Percentiles rank a stretch among this genome's conserved stretches.
These are phyloP conservation scores for Eulimnadia texana DNA, from an alignment of 1,140 invertebrate genomes.

Conservation along the genomic window DNA sequence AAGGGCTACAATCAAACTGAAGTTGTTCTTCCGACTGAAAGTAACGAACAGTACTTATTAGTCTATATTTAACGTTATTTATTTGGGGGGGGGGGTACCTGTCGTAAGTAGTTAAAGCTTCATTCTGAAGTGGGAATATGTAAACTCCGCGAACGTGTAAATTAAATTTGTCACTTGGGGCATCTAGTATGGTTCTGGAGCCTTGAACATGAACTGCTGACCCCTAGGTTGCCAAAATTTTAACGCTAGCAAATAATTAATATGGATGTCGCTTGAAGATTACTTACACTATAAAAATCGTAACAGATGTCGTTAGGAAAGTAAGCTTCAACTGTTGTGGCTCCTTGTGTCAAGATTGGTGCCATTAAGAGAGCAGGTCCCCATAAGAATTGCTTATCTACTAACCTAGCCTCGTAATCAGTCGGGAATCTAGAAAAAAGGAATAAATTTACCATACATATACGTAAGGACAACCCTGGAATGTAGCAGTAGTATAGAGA, in stretches of 20 bases:
- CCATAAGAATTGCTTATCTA: constrained; percentile 26
- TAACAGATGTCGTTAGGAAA: constrained; percentile 30
- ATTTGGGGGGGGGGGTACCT: too few species aligned
- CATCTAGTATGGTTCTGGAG: neutral
- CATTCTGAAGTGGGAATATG: constrained; percentile 28
- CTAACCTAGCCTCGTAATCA: constrained; percentile 20
- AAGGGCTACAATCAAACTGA: constrained; percentile 9
- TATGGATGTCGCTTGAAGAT: too few species aligned
- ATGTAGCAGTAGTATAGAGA: too few species aligned
- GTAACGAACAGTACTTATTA: too few species aligned
- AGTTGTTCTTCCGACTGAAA: constrained; percentile 6
- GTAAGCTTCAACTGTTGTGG: constrained; percentile 24
- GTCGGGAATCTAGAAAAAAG: constrained; percentile 23
- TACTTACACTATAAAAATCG: constrained; percentile 29
- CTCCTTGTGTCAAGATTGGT: constrained; percentile 21
- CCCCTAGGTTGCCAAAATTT: neutral
- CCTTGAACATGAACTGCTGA: too few species aligned
- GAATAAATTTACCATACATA: neutral
- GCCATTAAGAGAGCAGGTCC: constrained; percentile 22
- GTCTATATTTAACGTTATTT: too few species aligned
- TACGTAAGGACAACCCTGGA: too few species aligned
- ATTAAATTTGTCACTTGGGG: constrained; percentile 20
- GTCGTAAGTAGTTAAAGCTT: constrained; percentile 26
- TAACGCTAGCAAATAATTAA: neutral
- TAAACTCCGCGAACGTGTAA: constrained; percentile 29